Conservation (phyloP, 2,888 invertebrate species). For the Oasisia sp. region DNA sequence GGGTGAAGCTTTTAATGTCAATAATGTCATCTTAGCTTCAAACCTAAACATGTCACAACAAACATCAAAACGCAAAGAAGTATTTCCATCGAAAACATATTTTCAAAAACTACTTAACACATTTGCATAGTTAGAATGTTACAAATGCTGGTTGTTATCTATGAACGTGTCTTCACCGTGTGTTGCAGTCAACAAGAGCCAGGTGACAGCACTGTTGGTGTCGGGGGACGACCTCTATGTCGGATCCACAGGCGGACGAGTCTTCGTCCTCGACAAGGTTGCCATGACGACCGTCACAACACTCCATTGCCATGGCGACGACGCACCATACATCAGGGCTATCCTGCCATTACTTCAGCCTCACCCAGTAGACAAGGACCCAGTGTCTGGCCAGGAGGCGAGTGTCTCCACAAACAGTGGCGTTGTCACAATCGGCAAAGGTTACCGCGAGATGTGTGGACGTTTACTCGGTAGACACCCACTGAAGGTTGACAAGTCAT, state of each 20-base stretch:
- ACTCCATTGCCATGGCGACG: constrained; percentile 72
- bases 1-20: too few relatives aligned
- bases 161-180: not conserved
- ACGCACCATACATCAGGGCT: constrained; percentile 33
- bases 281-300: constrained; percentile 87
- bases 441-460: constrained; percentile 34
- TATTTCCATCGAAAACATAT: too few relatives aligned
- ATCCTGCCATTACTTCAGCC: constrained; percentile 34
- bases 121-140: too few relatives aligned
- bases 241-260: constrained; percentile 94
- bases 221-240: constrained; percentile 76
- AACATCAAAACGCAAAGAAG: too few relatives aligned
- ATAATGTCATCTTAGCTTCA: too few relatives aligned
- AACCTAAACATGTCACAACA: too few relatives aligned
- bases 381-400: not conserved
- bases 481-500: not conserved
- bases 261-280: constrained; percentile 86
- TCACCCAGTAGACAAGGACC: not conserved
- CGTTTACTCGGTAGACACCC: not conserved
- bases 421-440: constrained; percentile 36
- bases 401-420: constrained; percentile 13
- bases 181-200: constrained; percentile 62
- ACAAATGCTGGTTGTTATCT: not conserved
- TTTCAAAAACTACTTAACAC: too few relatives aligned
- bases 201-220: constrained; percentile 79